Evolutionary conservation across 2,888 invertebrate genomes (phyloP), one percentile per base, ranked within the genome.

Genomic region (Marronus borbonicus): DNA sequence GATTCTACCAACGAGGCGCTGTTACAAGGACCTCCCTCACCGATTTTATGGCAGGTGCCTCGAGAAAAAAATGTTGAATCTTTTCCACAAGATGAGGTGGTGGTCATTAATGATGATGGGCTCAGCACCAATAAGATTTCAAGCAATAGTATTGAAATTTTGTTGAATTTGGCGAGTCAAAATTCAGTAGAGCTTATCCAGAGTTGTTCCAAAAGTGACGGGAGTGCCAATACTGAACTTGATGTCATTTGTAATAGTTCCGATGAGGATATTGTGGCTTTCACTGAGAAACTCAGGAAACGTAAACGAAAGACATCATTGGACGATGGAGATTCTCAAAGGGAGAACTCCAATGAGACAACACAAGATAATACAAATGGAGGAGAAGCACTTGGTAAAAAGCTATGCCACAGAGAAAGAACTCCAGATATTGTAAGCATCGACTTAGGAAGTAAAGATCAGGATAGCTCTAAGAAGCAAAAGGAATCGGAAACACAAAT

Each of bases 231-330:
- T 17, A 50, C 68, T 2, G 68, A 68, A 24, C 14, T 49, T 12
- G 50, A 24, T 50, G 68, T 68, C 14, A 68, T 68, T 1, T 68
- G 68, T 28, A 68, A 68, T 24, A 50, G 50, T 24, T 49, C 50
- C 4, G 68, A 68, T n/a, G 68, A 68, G 50, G 68, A 68, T 3
- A 50, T 68, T 12, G 68, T 68, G 2, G 68, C 68, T 8, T 24
- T 28, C 5, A 68, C 68, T 0, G 68, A 68, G 7, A 68, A 14
- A 3, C 3, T 20, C 12, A 20, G 68, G 3, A 68, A 14, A 36
- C 31, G 14, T n/a, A 65, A 65, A 36, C 31, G 65, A 7, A 39
- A 8, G 65, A 65, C 10, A 12, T 36, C 36, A 5, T 5, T 31
- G 17, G 0, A 4, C 17, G 39, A 39, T 28, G 62, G 7, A 28